Base-by-base conservation (phyloP, 1,140 invertebrate genomes). In the Monomorium pharaonis region DNA sequence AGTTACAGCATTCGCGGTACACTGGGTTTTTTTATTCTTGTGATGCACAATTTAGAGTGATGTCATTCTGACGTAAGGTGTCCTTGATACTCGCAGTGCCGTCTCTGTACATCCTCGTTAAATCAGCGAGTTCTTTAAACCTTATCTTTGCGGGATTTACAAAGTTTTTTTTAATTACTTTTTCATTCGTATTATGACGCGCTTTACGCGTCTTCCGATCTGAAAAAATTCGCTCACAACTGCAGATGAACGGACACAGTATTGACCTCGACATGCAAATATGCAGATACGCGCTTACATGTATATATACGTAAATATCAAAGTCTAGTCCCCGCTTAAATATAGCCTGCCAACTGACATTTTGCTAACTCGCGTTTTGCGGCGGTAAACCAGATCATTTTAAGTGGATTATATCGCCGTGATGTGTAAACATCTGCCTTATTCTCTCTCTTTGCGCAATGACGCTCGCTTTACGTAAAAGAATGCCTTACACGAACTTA, bases 301-400 rank as follows among this genome's bases (percentile, higher is more conserved):
- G 30, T 77, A 6, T 14, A 37, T n/a, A 42, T 21, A 44, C 5
- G 6, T 30, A 24, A 67, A 51, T 47, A 67, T 84, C 76, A 49
- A 76, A 84, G 30, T 65, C 51, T 84, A 88, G 7, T 14, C 69
- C 60, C 30, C 16, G 27, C 21, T 65, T 84, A 84, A 76, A 84
- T 83, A 63, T 72, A 83, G 44, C 18, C 24, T 18, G 33, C 2
- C 27, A 16, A 75, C 12, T 18, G 44, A 77, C 56, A 21, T 51
- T 84, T 54, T 21, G 14, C 33, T 33, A 4, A 51, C n/a, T 24
- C 16, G 37, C 24, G 5, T 63, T 78, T 44, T 49, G 14, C n/a
- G 1, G 18, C 18, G 30, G 14, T 33, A 74, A 72, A 74, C 14
- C 12, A 33, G 3, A 60, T 72, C 47, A 72, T 72, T 80, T 63